These are phyloP conservation scores for Salvelinus sp. DNA, from an alignment of 2,113 vertebrate genomes.

Conservation along the genomic window DNA sequence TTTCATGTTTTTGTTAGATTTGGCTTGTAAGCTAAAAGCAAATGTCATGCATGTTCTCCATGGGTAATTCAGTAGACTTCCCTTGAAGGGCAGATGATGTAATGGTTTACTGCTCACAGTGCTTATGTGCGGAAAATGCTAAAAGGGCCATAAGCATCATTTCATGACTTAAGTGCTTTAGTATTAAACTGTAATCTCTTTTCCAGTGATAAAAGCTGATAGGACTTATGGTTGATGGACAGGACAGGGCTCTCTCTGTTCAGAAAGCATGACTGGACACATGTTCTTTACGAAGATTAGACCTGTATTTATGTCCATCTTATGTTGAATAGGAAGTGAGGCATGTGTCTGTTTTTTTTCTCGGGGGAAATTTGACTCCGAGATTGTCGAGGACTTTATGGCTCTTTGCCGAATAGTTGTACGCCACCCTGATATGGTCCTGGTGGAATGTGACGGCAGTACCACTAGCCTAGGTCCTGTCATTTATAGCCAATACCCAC, in stretches of 20 bases:
- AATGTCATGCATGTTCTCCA: slow-evolving; percentile 2
- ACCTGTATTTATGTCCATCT: not conserved
- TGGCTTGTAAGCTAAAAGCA: not conserved
- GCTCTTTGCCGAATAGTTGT: not conserved
- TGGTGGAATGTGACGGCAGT: no score
- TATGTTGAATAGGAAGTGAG: not conserved
- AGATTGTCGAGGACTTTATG: not conserved
- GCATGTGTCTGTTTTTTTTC: not conserved
- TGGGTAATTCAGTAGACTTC: not conserved
- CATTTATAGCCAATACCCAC: no score
- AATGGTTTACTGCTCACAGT: not conserved
- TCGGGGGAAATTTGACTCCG: no score
- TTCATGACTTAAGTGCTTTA: not conserved
- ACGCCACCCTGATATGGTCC: no score
- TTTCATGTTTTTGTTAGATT: not conserved
- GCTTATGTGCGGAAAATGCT: no score
- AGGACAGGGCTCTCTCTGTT: not conserved
- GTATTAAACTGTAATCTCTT: slow-evolving; percentile 22
- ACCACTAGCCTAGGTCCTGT: no score
- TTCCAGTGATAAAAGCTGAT: not conserved
- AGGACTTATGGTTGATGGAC: not conserved
- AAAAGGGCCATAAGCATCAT: not conserved
- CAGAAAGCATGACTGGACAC: not conserved
- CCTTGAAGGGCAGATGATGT: slow-evolving; percentile 4
- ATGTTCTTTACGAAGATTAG: not conserved